Conservation (phyloP, 2,113 vertebrate species). For the Calyptomena viridis region DNA sequence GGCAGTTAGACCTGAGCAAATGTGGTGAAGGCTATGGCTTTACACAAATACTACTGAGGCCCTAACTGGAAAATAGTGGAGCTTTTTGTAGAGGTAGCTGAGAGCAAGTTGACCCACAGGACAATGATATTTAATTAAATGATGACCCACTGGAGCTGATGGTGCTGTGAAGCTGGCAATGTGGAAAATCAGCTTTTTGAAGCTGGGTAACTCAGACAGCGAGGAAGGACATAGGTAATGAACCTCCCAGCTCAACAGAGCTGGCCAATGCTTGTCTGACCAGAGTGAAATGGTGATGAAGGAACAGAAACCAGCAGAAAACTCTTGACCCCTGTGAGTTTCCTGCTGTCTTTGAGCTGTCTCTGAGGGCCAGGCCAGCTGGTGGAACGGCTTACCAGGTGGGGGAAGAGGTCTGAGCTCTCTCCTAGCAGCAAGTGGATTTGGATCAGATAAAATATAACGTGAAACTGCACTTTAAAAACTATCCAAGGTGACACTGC, state of each 20-base stretch:
- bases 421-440: not conserved
- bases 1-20: not conserved
- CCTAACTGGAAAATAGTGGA: not conserved
- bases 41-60: not conserved
- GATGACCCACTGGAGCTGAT: not conserved
- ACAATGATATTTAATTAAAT: not conserved
- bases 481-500: not conserved
- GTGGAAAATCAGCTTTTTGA: not conserved
- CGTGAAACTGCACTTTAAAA: not conserved
- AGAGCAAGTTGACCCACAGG: not conserved
- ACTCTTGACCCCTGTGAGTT: not conserved
- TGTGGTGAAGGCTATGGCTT: not conserved
- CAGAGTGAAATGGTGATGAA: not conserved
- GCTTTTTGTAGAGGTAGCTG: not conserved
- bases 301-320: not conserved
- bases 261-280: not conserved
- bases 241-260: not conserved
- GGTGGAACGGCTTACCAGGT: not conserved
- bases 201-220: not conserved
- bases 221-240: not conserved
- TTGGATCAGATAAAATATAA: not conserved
- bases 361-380: not conserved
- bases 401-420: not conserved
- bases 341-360: not conserved
- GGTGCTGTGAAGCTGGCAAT: not conserved